These are phyloP conservation scores for Nyctalus aviator DNA, from an alignment of 2,797 vertebrate genomes.

Conservation along the genomic window DNA sequence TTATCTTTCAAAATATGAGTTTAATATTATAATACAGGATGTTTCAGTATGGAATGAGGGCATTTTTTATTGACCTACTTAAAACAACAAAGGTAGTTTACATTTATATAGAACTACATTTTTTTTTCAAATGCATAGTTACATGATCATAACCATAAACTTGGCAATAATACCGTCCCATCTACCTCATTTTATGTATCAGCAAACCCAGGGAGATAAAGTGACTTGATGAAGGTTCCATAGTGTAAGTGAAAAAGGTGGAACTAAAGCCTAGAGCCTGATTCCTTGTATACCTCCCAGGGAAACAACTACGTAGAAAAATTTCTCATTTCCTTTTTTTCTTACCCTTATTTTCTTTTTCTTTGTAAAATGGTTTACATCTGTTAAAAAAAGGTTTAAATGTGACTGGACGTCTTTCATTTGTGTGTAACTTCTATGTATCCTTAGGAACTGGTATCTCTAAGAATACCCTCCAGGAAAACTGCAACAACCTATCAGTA, in stretches of 20 bases:
- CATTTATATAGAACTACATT: not conserved
- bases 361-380: constrained; percentile 28
- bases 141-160: not conserved
- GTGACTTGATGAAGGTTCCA: not conserved
- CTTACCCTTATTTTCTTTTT: not conserved
- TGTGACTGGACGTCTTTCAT: not conserved
- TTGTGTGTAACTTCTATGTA: not conserved
- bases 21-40: not conserved
- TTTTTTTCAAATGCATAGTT: constrained; percentile 22
- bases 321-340: not conserved
- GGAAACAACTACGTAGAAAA: not conserved
- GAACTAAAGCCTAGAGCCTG: not conserved
- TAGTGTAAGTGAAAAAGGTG: not conserved
- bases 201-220: not conserved
- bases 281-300: not conserved
- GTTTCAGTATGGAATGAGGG: constrained; percentile 9
- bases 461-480: constrained; percentile 50
- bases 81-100: constrained; percentile 15
- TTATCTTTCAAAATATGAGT: constrained; percentile 27
- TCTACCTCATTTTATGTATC: not conserved
- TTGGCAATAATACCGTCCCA: not conserved
- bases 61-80: constrained; percentile 21
- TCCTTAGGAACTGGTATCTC: constrained; percentile 12
- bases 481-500: not conserved
- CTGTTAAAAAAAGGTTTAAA: constrained; percentile 64